These are phyloP conservation scores for Dromiciops gliroides DNA, from an alignment of 2,113 vertebrate species.

Conservation along the genomic window DNA sequence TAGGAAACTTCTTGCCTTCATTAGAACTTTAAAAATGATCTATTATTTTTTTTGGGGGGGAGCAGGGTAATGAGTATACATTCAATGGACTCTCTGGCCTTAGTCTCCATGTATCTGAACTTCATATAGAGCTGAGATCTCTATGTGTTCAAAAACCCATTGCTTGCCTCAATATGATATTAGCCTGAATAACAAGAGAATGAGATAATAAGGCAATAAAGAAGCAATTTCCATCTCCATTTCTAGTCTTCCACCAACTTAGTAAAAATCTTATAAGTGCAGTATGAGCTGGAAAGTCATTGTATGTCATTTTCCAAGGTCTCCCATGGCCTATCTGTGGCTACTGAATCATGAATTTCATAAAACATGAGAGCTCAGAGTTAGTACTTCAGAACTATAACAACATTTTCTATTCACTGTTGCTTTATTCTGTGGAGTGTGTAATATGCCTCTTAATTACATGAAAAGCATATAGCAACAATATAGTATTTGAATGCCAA, in stretches of 20 bases:
- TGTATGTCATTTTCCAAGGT: constrained; percentile 1
- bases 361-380: not conserved
- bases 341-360: constrained; percentile 16
- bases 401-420: constrained; percentile 7
- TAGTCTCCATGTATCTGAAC: constrained; percentile 6
- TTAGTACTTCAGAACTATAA: not conserved
- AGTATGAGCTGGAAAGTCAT: not conserved
- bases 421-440: not conserved
- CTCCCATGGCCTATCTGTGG: constrained; percentile 38
- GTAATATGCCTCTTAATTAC: constrained; percentile 31
- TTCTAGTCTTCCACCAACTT: constrained; percentile 7
- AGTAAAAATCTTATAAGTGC: constrained; percentile 13
- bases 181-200: not conserved
- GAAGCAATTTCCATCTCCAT: constrained; percentile 15
- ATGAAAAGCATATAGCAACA: constrained; percentile 25
- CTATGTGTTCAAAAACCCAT: not conserved
- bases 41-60: too few species aligned
- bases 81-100: not conserved
- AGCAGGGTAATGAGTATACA: too few species aligned
- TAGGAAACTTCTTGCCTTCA: too few species aligned
- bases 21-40: too few species aligned
- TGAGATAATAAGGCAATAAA: not conserved
- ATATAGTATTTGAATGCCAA: not conserved
- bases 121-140: not conserved
- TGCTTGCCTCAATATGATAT: not conserved